Conservation (phyloP, 1,140 invertebrate species). For the Calephelis virginiensis region DNA sequence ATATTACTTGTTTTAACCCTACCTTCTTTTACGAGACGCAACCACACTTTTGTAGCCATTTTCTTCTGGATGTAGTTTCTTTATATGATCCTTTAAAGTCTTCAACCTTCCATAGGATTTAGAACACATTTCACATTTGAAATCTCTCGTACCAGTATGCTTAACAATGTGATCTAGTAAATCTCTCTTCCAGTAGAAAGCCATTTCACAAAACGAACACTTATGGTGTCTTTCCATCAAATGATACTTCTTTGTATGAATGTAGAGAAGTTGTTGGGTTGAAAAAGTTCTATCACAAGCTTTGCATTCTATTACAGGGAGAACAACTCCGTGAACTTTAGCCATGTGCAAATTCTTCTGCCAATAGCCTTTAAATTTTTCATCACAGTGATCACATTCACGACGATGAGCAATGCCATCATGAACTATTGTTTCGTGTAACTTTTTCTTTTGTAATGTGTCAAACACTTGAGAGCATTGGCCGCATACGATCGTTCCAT, state of each 20-base stretch:
- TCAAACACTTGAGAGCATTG: slow-evolving; percentile 45
- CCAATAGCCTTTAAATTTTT: slow-evolving; percentile 54
- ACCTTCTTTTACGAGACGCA: too few species aligned
- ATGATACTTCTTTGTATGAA: slow-evolving; percentile 53
- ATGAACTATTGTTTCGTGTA: slow-evolving; percentile 54
- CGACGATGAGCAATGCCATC: slow-evolving; percentile 32
- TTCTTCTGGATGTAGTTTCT: slow-evolving; percentile 70
- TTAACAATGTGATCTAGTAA: slow-evolving; percentile 61
- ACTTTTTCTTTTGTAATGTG: slow-evolving; percentile 42
- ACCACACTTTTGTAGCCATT: slow-evolving; percentile 54
- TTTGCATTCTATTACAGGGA: slow-evolving; percentile 41
- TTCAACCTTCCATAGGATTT: slow-evolving; percentile 79
- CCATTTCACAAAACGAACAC: slow-evolving; percentile 39
- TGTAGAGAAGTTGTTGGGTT: slow-evolving; percentile 35
- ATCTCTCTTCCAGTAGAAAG: slow-evolving; percentile 40
- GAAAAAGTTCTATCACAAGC: slow-evolving; percentile 49
- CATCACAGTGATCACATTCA: slow-evolving; percentile 57
- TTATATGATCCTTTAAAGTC: slow-evolving; percentile 76
- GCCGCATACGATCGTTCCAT: slow-evolving; percentile 39
- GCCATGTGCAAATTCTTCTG: slow-evolving; percentile 56
- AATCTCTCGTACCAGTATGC: slow-evolving; percentile 84
- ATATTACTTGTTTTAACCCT: too few species aligned
- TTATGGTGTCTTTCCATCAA: slow-evolving; percentile 51
- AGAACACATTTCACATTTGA: slow-evolving; percentile 82
- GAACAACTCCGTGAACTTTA: slow-evolving; percentile 39